Base-by-base conservation (phyloP, 2,888 invertebrate genomes). In the Drosophila borealis region DNA sequence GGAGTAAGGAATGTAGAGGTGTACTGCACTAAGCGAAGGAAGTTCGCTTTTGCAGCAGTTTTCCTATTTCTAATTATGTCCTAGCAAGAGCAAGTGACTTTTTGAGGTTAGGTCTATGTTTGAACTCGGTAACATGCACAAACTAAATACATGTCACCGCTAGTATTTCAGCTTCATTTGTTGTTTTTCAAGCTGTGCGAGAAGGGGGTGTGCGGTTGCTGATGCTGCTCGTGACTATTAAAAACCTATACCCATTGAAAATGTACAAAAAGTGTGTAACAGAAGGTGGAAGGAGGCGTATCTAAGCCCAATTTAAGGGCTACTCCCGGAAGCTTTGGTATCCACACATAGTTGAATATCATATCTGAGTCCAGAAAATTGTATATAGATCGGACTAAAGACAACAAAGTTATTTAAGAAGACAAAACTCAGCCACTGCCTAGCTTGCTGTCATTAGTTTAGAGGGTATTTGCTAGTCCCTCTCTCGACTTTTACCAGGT, bases 11-110 rank as follows among this genome's bases (percentile, higher is more conserved):
- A 19, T 10, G 25, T 8, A n/a, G 19, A 13, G 21, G 11, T 5
- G 13, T 4, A 37, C 44, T 56, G 46, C 53, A 46, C 46, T 19
- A 21, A 46, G 39, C 17, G 21, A 49, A 65, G 48, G 54, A 70
- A 81, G 69, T 67, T 84, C 61, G 74, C 37, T 56, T 70, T 70
- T 72, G 78, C 71, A 67, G 68, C 79, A 79, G 68, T 79, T 81
- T 81, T 79, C 76, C 79, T 74, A 68, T 81, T 81, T 81, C 85
- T 81, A 81, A 81, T 81, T 81, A 85, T 78, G 81, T 78, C 60
- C 60, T 70, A 49, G 51, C 64, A 49, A 46, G 56, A 59, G 54
- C 76, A 70, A 74, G 70, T 78, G 78, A 78, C 80, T 66, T 81
- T 81, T 78, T 78, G 82, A 78, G 78, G 78, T 78, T 81, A 74